Percentiles rank a stretch among this genome's conserved stretches.
These are phyloP conservation scores for Ametastegia equiseti DNA, from an alignment of 2,888 invertebrate genomes.

Conservation along the genomic window DNA sequence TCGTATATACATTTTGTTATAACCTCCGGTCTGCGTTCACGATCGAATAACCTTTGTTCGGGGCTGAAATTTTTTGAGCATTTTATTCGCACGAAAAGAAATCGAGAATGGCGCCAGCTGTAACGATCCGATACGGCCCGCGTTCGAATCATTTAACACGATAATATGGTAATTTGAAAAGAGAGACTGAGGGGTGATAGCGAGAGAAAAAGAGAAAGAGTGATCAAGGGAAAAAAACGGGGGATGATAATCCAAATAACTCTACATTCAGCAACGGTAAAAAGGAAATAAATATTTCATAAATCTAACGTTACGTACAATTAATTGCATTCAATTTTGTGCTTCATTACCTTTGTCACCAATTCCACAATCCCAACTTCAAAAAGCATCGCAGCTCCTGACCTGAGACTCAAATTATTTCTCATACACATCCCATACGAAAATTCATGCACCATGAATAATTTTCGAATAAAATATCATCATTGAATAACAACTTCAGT, in stretches of 20 bases:
- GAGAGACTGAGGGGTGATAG: slow-evolving; percentile 36
- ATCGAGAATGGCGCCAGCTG: slow-evolving; percentile 7
- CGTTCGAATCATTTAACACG: slow-evolving; percentile 28
- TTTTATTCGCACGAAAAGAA: slow-evolving; percentile 10
- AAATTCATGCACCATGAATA: no score
- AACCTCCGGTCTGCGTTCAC: background rate
- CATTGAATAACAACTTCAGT: background rate
- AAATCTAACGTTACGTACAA: background rate
- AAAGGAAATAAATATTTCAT: background rate
- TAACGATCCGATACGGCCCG: slow-evolving; percentile 7
- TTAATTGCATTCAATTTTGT: background rate
- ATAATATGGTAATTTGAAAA: slow-evolving; percentile 5
- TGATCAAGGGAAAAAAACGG: no score
- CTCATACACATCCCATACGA: no score
- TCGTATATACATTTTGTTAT: background rate
- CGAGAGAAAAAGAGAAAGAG: slow-evolving; percentile 20
- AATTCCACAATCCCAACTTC: no score
- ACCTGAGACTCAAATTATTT: no score
- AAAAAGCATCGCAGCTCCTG: no score
- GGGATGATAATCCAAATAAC: slow-evolving; percentile 41
- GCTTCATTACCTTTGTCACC: background rate
- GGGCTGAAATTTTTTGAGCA: slow-evolving; percentile 2
- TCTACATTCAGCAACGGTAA: background rate
- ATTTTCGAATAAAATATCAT: background rate
- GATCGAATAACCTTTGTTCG: background rate